A percentile compares a stretch with the other conserved stretches of the same genome.
phyloP scores from a whole-genome alignment of 2,797 vertebrate genomes.

The Cygnus olor region DNA sequence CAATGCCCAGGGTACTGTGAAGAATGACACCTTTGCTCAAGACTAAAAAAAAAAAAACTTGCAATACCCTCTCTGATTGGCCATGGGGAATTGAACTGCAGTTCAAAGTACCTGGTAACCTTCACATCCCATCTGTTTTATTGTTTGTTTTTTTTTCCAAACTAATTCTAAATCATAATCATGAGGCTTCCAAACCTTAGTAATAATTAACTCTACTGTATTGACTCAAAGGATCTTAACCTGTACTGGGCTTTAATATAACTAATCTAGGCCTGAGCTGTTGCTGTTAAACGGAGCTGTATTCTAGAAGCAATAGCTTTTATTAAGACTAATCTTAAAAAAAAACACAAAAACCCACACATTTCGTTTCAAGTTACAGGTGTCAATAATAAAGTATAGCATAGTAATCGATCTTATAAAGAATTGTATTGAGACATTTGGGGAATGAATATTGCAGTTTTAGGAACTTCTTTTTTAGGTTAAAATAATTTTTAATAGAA shows the following conservation, averaged over 20 bases:
- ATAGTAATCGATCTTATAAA: background rate
- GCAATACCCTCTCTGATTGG: conserved; percentile 67
- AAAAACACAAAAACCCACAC: background rate
- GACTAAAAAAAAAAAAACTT: conserved; percentile 68
- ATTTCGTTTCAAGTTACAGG: background rate
- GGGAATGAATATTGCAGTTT: background rate
- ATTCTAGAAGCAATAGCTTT: conserved; percentile 19
- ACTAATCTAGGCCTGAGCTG: conserved; percentile 61
- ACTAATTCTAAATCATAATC: conserved; percentile 64
- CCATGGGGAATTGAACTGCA: conserved; percentile 70
- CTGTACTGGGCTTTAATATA: conserved; percentile 26
- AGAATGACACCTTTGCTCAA: conserved; percentile 71
- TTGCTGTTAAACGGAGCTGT: background rate
- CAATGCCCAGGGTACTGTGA: conserved; percentile 63
- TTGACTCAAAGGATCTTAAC: conserved; percentile 55
- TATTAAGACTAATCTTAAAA: conserved; percentile 52
- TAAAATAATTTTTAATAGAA: background rate
- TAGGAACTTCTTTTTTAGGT: background rate
- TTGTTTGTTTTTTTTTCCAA: conserved; percentile 20
- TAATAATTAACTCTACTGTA: conserved; percentile 64
- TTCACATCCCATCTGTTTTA: conserved; percentile 68
- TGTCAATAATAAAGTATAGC: background rate
- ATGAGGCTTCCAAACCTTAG: conserved; percentile 48
- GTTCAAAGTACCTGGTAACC: conserved; percentile 74
- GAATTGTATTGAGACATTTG: background rate